Percentiles rank a stretch among this genome's conserved stretches.
Conservation (phyloP, 2,888 invertebrate species). For the Cataglyphis albicans region DNA sequence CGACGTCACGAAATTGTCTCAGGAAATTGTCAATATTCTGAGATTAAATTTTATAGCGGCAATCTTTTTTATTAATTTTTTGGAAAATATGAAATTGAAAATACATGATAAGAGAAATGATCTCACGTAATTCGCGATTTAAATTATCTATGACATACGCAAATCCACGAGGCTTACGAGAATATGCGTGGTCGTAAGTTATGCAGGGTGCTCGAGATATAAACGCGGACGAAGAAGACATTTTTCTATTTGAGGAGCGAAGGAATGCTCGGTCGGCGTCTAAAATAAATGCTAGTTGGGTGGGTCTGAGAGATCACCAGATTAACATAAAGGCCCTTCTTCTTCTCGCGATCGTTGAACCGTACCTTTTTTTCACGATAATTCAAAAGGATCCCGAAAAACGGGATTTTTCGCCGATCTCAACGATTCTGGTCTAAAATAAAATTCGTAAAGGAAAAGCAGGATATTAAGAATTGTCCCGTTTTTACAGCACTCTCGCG, state of each 20-base stretch:
- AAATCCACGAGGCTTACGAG: not conserved
- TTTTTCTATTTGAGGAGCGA: conserved; percentile 15
- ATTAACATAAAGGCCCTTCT: conserved; percentile 39
- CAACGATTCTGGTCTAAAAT: not conserved
- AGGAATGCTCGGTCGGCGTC: not conserved
- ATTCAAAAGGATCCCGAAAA: conserved; percentile 28
- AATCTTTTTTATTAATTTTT: not conserved
- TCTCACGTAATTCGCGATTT: not conserved
- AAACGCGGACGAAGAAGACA: not conserved
- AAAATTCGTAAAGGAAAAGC: not conserved
- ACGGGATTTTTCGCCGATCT: conserved; percentile 21
- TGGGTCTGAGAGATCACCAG: conserved; percentile 8
- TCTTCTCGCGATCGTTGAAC: conserved; percentile 33
- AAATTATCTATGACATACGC: not conserved
- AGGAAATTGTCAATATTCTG: conserved; percentile 15
- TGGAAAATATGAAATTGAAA: not conserved
- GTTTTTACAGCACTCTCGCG: not conserved
- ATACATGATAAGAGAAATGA: not conserved
- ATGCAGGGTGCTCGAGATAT: not conserved
- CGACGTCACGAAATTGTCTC: conserved; percentile 24
- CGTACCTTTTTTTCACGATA: conserved; percentile 19
- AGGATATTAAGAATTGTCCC: not conserved
- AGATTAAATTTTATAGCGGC: conserved; percentile 11
- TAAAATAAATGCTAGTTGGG: conserved; percentile 19
- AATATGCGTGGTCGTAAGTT: not conserved